Percentiles rank a stretch among this genome's conserved stretches.
phyloP scores from a whole-genome alignment of 2,888 invertebrate species.

The Eupithecia insigniata region DNA sequence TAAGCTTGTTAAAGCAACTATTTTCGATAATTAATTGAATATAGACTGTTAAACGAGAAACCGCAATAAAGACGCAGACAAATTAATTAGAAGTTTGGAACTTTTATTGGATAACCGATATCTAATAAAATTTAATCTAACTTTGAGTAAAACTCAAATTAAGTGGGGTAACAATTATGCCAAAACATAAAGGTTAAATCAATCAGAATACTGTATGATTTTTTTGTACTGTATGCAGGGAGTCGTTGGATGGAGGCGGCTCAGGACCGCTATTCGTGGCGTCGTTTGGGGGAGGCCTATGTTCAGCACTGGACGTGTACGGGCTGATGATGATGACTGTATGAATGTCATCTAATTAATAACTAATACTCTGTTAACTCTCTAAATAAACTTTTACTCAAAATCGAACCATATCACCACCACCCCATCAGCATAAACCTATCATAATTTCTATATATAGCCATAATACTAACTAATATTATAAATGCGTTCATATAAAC shows the following conservation, averaged over 20 bases:
- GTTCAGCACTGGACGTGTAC: too few species aligned
- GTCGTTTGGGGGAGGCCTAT: too few species aligned
- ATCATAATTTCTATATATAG: too few species aligned
- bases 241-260: too few species aligned
- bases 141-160: neutral
- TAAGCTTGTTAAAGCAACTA: neutral
- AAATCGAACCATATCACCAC: neutral
- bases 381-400: neutral
- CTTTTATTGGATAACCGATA: constrained; percentile 8
- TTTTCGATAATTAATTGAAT: constrained; percentile 6
- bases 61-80: constrained; percentile 4
- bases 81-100: constrained; percentile 6
- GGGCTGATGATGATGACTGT: too few species aligned
- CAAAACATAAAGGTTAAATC: neutral
- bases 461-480: too few species aligned
- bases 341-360: neutral
- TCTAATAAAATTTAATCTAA: neutral
- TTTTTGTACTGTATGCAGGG: too few species aligned
- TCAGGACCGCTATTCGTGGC: too few species aligned
- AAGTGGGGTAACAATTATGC: neutral
- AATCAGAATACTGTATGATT: neutral
- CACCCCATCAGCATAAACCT: too few species aligned
- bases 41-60: neutral
- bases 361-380: neutral
- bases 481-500: too few species aligned